Percentiles rank a stretch among this genome's conserved stretches.
phyloP scores from a whole-genome alignment of 2,113 vertebrate genomes.

The Egretta garzetta region DNA sequence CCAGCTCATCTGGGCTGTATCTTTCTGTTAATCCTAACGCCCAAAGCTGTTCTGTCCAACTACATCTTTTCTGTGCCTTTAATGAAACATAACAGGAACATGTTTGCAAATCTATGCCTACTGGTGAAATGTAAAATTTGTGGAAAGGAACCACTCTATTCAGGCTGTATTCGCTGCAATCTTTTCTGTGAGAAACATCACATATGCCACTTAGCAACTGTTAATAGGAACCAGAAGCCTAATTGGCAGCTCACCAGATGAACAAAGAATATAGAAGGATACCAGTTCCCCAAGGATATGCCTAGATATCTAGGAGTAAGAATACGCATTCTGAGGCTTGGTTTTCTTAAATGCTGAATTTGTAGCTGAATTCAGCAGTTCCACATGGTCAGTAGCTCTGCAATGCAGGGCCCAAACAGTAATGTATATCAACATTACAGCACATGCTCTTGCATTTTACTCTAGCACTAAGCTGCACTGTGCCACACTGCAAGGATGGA shows the following conservation, averaged over 20 bases:
- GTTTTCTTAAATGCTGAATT: neutral
- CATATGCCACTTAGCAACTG: neutral
- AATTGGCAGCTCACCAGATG: slow-evolving; percentile 15
- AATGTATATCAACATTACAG: neutral
- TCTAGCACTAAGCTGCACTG: neutral
- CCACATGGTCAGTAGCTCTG: neutral
- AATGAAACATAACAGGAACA: neutral
- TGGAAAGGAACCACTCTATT: neutral
- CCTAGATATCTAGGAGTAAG: neutral
- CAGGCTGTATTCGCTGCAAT: neutral
- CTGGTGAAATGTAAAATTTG: neutral
- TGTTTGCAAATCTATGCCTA: neutral
- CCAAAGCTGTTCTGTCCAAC: neutral
- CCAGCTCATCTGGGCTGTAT: neutral
- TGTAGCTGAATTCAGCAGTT: neutral
- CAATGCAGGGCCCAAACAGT: neutral
- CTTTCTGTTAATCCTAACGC: neutral
- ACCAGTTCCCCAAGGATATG: neutral
- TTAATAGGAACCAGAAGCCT: slow-evolving; percentile 8
- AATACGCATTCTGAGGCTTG: neutral
- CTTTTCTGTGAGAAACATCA: neutral
- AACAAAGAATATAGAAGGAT: neutral
- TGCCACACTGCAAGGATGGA: neutral
- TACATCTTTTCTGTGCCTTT: neutral
- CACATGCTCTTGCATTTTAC: neutral